A percentile compares a stretch with the other conserved stretches of the same genome.
phyloP scores from a whole-genome alignment of 1,140 invertebrate species.

The Solenopsis fugax region DNA sequence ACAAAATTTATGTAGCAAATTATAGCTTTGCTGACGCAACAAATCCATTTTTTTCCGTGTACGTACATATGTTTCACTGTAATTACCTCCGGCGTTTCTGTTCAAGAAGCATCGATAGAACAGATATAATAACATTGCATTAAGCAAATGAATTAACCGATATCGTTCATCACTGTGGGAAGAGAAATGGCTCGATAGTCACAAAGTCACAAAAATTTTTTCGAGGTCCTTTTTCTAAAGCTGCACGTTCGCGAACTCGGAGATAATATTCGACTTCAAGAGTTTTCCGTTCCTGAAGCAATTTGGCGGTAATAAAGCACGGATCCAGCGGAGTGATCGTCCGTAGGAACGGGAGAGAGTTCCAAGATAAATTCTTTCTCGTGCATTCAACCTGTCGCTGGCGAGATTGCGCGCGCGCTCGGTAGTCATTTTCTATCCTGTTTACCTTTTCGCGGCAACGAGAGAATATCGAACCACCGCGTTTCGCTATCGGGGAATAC shows the following conservation, averaged over 20 bases:
- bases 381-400: constrained; percentile 55
- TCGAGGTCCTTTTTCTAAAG: background rate
- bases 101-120: background rate
- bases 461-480: constrained; percentile 49
- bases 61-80: background rate
- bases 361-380: constrained; percentile 62
- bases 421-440: constrained; percentile 50
- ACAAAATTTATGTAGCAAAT: too few relatives aligned
- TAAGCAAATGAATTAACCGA: constrained; percentile 20
- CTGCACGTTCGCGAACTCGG: background rate
- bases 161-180: background rate
- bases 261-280: constrained; percentile 43
- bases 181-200: background rate
- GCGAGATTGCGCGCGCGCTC: constrained; percentile 35
- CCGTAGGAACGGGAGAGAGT: constrained; percentile 40
- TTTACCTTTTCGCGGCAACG: constrained; percentile 54
- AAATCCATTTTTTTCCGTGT: too few relatives aligned
- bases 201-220: background rate
- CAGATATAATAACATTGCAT: background rate
- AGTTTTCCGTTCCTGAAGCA: constrained; percentile 42
- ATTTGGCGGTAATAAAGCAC: constrained; percentile 52
- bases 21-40: too few relatives aligned
- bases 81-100: background rate
- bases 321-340: constrained; percentile 49
- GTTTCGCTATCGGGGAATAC: constrained; percentile 16